Percentiles rank a stretch among this genome's conserved stretches.
These are phyloP conservation scores for Misgurnus anguillicaudatus DNA, from an alignment of 2,113 vertebrate species.

Conservation along the genomic window DNA sequence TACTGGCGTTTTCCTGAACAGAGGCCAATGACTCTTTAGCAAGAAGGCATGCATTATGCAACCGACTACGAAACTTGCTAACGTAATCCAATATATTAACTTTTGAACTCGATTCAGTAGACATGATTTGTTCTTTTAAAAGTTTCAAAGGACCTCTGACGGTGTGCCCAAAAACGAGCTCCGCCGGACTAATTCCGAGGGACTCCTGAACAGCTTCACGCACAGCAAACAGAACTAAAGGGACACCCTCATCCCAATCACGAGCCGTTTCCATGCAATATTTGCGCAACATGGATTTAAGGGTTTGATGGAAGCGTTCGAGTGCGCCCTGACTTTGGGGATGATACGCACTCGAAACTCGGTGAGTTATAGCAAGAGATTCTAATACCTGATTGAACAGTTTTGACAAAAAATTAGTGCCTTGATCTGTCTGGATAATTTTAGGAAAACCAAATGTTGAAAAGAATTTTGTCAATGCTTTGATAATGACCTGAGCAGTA, in stretches of 20 bases:
- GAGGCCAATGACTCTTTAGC: neutral
- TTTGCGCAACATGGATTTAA: neutral
- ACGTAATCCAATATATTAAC: conserved; percentile 7
- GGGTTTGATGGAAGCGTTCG: neutral
- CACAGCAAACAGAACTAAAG: neutral
- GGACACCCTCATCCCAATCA: neutral
- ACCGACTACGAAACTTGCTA: neutral
- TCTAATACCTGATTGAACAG: too few species aligned
- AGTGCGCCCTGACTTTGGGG: too few species aligned
- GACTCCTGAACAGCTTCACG: neutral
- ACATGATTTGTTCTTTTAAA: neutral
- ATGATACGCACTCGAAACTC: too few species aligned
- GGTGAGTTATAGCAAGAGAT: too few species aligned
- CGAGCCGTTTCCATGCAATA: neutral
- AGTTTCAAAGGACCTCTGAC: neutral
- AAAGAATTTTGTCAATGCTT: too few species aligned
- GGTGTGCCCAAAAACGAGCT: neutral
- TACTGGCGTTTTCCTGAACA: neutral
- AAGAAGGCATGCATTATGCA: neutral
- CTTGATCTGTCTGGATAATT: too few species aligned
- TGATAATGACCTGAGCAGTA: too few species aligned
- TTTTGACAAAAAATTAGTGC: too few species aligned
- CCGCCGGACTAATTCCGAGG: neutral
- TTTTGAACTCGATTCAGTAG: neutral
- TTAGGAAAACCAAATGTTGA: too few species aligned